Evolutionary conservation across 30 jellyfish, hydroid and myxozoan species (phyloP), one percentile per base, ranked within the genome.

Genomic region (Hydractinia symbiolongicarpus): DNA sequence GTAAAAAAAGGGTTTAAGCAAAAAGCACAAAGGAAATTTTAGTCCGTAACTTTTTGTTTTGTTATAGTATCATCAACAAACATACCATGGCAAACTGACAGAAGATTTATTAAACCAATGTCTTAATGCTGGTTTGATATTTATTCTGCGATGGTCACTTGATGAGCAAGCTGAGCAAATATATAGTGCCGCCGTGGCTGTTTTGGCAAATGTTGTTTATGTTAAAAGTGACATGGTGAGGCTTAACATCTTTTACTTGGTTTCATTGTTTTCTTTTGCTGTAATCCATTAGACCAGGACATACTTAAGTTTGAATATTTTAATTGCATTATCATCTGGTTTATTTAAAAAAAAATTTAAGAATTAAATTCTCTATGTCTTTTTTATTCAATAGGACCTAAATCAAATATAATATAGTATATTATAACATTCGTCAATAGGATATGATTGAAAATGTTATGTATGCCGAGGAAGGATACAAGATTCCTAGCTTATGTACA

Each of bases 91-190:
- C 14, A 78, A 78, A 49, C 82, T 78, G 53, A 15, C 86, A 15
- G 21, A 83, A 78, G 86, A 78, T 30, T 51, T 78, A 62, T 53
- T 78, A 61, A 61, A 13, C 6, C 82, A 56, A 49, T 78, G 86
- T 72, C 64, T 86, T 50, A 90, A 92, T 61, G 94, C 98, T 11
- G 98, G 98, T 51, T 82, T 92, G 50, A 88, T 95, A 5, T 92
- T 92, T 66, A 91, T 92, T 10, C 56, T 92, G 72, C 91, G 98
- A 1, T 86, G 96, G 98, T 73, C 98, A 53, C 49, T 92, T 73
- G 98, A 92, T 85, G 98, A 92, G 30, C 86, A 79, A 54, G 79
- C 96, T 13, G 96, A 87, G 51, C 85, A 86, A 21, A 77, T 92
- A 13, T 58, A 81, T 68, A 76, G 88, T 82, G 92, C 96, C 50